These are phyloP conservation scores for Megamerina dolium DNA, from an alignment of 2,888 invertebrate species.

Conservation along the genomic window DNA sequence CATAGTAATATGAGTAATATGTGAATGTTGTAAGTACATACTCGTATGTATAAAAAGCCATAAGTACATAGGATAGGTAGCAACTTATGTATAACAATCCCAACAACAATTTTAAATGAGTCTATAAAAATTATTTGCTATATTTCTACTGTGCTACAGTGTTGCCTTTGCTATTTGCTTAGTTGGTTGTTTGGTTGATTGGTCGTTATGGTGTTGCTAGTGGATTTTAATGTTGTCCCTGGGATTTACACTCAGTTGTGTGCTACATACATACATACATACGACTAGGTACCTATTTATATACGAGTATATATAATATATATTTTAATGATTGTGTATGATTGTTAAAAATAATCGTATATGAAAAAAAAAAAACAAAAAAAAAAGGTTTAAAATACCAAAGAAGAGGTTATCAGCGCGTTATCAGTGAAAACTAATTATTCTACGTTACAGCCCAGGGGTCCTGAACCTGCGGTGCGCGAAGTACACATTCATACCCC, in stretches of 20 bases:
- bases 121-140: constrained; percentile 25
- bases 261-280: too few species aligned
- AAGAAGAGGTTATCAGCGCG: constrained; percentile 36
- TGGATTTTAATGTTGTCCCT: constrained; percentile 22
- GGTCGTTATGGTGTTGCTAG: constrained; percentile 14
- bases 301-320: constrained; percentile 2
- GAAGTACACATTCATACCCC: too few species aligned
- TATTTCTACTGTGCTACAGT: too few species aligned
- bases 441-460: constrained; percentile 30
- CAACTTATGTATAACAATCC: background rate
- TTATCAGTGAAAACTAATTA: constrained; percentile 45
- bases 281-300: constrained; percentile 5
- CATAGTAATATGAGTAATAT: background rate
- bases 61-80: background rate
- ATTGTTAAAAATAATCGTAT: too few species aligned
- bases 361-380: constrained; percentile 30
- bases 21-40: background rate
- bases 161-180: constrained; percentile 6
- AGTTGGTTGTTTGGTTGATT: constrained; percentile 16
- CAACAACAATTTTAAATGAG: constrained; percentile 7
- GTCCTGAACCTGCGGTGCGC: too few species aligned
- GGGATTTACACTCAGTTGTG: constrained; percentile 16
- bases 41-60: too few species aligned
- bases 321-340: background rate
- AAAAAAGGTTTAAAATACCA: constrained; percentile 33